Conservation (phyloP, 2,797 vertebrate genomes). For the Psittacula echo region DNA sequence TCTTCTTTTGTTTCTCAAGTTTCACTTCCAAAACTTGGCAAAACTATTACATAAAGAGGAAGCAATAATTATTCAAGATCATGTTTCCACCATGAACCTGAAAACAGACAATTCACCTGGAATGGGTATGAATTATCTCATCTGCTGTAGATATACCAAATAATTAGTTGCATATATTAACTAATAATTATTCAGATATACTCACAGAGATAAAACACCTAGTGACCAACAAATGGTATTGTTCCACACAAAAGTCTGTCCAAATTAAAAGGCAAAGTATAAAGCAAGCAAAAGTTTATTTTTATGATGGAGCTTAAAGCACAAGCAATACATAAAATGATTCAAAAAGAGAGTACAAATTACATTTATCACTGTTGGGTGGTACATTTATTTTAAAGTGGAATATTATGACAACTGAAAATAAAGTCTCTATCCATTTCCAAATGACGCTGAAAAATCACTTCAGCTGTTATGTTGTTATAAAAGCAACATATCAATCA, state of each 20-base stretch:
- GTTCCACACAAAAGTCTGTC: background rate
- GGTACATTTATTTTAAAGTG: slow-evolving; percentile 23
- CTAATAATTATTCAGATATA: background rate
- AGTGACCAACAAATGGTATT: background rate
- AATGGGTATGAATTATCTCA: background rate
- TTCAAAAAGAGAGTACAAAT: background rate
- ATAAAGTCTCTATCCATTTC: slow-evolving; percentile 37
- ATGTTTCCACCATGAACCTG: background rate
- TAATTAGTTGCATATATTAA: background rate
- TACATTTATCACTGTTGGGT: slow-evolving; percentile 11
- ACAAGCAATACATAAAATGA: background rate
- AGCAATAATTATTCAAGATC: background rate
- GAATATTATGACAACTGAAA: slow-evolving; percentile 51
- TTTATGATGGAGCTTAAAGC: background rate
- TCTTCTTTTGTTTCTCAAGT: background rate
- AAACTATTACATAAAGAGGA: background rate
- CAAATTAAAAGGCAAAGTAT: background rate
- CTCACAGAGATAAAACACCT: background rate
- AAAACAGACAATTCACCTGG: background rate
- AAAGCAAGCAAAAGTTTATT: background rate
- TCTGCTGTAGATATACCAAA: background rate
- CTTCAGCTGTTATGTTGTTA: slow-evolving; percentile 17
- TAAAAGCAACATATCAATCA: slow-evolving; percentile 48
- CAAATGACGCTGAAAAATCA: slow-evolving; percentile 46
- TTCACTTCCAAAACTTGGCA: background rate